These are phyloP conservation scores for Dermatemys mawii DNA, from an alignment of 2,113 vertebrate genomes.

Conservation along the genomic window DNA sequence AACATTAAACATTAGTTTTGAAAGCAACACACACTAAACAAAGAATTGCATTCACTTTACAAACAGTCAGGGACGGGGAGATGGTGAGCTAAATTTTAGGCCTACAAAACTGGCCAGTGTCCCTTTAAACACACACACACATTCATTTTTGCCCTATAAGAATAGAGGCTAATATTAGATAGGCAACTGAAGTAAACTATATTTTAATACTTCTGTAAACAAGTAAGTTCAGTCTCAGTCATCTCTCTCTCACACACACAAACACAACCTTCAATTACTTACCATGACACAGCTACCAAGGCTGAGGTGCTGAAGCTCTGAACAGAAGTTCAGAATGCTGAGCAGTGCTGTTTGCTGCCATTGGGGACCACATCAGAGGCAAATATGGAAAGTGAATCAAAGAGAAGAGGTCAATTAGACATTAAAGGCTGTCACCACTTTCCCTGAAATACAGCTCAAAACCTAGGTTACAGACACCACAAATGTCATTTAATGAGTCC, in stretches of 20 bases:
- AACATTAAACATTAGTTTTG: background rate
- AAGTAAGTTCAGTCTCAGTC: background rate
- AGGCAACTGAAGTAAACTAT: background rate
- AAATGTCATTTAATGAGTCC: slow-evolving; percentile 86
- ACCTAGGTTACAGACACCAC: slow-evolving; percentile 73
- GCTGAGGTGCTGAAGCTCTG: slow-evolving; percentile 94
- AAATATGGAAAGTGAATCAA: slow-evolving; percentile 77
- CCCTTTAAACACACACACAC: background rate
- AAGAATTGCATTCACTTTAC: background rate
- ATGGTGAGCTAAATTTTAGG: background rate
- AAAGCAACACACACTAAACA: background rate
- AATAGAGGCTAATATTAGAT: background rate
- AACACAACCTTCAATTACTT: slow-evolving; percentile 61
- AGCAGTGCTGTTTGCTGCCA: slow-evolving; percentile 95
- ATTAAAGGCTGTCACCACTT: slow-evolving; percentile 83
- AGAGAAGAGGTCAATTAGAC: slow-evolving; percentile 85
- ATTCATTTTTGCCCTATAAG: background rate
- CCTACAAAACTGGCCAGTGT: background rate
- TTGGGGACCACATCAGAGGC: slow-evolving; percentile 73
- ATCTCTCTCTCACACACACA: rapidly evolving
- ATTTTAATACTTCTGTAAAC: background rate
- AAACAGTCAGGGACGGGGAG: background rate
- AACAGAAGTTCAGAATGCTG: slow-evolving; percentile 97
- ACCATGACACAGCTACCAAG: slow-evolving; percentile 97
- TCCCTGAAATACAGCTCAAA: slow-evolving; percentile 80